phyloP scores from a whole-genome alignment of 1,140 invertebrate species.

The Delia radicum region DNA sequence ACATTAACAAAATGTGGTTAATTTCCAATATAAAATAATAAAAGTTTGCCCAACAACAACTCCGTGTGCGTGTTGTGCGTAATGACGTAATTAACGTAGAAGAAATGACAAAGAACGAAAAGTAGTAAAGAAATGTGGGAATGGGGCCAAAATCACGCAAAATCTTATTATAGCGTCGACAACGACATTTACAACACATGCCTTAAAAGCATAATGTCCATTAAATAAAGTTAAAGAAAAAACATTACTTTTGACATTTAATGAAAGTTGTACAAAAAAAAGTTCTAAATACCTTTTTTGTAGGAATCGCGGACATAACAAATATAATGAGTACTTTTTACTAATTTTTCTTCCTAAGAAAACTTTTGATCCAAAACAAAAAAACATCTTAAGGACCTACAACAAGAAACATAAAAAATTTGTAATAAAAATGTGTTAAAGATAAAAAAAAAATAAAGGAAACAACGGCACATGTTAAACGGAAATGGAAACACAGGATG shows the following conservation, averaged over 20 bases:
- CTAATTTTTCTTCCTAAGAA: background rate
- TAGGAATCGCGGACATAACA: too few species aligned
- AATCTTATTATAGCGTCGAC: background rate
- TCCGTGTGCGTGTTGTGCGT: background rate
- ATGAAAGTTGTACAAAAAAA: conserved; percentile 24
- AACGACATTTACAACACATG: background rate
- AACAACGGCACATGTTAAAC: too few species aligned
- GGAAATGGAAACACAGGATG: too few species aligned
- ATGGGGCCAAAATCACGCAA: background rate
- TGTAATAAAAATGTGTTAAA: background rate
- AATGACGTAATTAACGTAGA: background rate
- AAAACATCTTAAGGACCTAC: background rate
- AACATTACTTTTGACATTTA: background rate
- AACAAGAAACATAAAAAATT: too few species aligned
- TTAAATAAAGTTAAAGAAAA: background rate
- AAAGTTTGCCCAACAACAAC: too few species aligned
- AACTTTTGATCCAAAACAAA: background rate
- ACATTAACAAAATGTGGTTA: too few species aligned
- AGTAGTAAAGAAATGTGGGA: too few species aligned
- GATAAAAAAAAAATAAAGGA: background rate
- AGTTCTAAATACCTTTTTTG: background rate
- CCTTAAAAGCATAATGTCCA: background rate
- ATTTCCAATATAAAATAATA: too few species aligned
- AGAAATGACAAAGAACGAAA: background rate
- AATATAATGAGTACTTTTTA: too few species aligned